Conservation (phyloP, 2,113 vertebrate species). For the Felis catus region DNA sequence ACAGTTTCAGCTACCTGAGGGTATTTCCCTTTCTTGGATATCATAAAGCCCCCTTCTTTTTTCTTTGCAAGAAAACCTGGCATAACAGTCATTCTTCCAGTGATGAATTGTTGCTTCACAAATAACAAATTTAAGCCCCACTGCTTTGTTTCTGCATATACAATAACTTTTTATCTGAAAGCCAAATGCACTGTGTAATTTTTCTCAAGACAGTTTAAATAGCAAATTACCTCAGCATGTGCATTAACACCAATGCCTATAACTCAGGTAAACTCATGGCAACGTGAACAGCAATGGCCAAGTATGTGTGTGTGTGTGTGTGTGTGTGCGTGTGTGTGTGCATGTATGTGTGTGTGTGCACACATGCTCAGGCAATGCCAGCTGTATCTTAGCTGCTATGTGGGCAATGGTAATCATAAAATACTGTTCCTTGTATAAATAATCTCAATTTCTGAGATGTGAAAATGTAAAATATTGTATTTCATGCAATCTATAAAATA, state of each 20-base stretch:
- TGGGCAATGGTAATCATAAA: neutral
- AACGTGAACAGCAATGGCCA: neutral
- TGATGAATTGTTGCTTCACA: slow-evolving; percentile 34
- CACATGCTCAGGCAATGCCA: neutral
- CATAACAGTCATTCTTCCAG: slow-evolving; percentile 28
- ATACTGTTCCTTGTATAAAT: neutral
- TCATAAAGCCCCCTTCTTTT: neutral
- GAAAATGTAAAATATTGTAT: neutral
- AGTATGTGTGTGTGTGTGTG: too few relatives aligned
- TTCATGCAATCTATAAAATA: neutral
- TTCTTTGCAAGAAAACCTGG: neutral
- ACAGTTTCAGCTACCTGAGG: neutral
- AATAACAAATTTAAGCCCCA: slow-evolving; percentile 29
- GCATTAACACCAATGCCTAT: neutral
- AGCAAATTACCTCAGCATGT: neutral
- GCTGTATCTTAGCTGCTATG: neutral
- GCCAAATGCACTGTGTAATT: neutral
- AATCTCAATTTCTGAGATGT: neutral
- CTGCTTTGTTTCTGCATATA: neutral
- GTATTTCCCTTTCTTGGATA: neutral
- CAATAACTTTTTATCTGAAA: slow-evolving; percentile 30
- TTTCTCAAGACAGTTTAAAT: slow-evolving; percentile 26
- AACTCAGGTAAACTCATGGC: neutral
- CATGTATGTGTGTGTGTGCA: rapidly evolving
- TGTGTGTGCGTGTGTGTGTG: neutral